Evolutionary conservation across 2,113 vertebrate species (phyloP).

Genomic region (Nyctibius bracteatus): DNA sequence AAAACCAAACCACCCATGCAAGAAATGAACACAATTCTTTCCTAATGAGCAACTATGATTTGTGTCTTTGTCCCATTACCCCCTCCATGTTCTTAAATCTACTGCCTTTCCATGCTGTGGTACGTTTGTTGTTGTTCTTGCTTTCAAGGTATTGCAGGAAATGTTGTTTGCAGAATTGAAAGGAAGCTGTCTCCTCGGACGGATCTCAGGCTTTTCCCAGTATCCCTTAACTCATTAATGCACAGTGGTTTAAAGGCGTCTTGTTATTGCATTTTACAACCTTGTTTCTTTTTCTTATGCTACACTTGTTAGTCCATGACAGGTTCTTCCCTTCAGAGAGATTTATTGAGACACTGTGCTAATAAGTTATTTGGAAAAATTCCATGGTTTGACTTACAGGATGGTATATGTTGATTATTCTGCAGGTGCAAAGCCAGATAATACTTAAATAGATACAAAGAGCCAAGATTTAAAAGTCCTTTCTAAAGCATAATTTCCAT

Average conservation of each 20-base stretch:
- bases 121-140: not conserved
- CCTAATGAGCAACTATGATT: not conserved
- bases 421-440: conserved; percentile 33
- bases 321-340: conserved; percentile 25
- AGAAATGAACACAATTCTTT: not conserved
- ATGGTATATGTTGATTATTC: conserved; percentile 10
- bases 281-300: not conserved
- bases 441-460: not conserved
- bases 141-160: not conserved
- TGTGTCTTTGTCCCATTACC: not conserved
- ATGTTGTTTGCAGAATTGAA: not conserved
- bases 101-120: not conserved
- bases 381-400: not conserved
- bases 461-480: not conserved
- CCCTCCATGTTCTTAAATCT: not conserved
- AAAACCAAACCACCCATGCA: not conserved
- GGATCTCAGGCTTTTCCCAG: not conserved
- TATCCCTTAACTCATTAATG: not conserved
- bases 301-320: not conserved
- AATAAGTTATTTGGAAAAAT: conserved; percentile 14
- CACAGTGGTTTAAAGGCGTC: not conserved
- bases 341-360: conserved; percentile 18
- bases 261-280: not conserved
- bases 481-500: not conserved
- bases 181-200: not conserved